Conservation (phyloP, 1,140 invertebrate genomes). For the Conus ventricosus region DNA sequence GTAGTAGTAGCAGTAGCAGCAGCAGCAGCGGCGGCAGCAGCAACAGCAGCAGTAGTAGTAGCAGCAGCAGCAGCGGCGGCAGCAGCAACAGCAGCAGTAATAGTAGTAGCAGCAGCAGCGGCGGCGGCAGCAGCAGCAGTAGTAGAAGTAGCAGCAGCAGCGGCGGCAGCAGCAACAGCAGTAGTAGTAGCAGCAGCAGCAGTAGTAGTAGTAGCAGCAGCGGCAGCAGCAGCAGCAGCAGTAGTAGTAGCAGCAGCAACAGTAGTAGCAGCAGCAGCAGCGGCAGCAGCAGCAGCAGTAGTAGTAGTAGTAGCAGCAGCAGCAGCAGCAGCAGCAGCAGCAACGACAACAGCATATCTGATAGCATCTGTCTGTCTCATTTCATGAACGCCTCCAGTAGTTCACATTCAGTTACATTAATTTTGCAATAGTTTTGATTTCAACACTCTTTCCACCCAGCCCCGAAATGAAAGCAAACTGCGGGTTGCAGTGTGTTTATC, state of each 20-base stretch:
- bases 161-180: background rate
- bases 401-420: too few relatives aligned
- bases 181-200: background rate
- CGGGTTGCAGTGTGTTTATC: too few relatives aligned
- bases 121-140: background rate
- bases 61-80: too few relatives aligned
- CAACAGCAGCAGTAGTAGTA: background rate
- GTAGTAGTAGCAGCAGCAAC: background rate
- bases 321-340: slow-evolving; percentile 11
- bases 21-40: background rate
- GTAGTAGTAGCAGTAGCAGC: too few relatives aligned
- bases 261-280: slow-evolving; percentile 15
- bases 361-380: background rate
- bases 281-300: background rate
- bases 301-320: background rate
- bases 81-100: too few relatives aligned
- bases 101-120: background rate
- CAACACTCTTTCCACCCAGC: too few relatives aligned
- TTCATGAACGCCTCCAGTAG: too few relatives aligned
- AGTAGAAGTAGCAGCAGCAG: background rate
- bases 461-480: too few relatives aligned
- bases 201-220: background rate
- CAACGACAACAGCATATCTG: background rate
- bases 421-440: too few relatives aligned
- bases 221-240: background rate